Percentiles rank a stretch among this genome's conserved stretches.
phyloP scores from a whole-genome alignment of 2,113 vertebrate genomes.

The Globicephala melas region DNA sequence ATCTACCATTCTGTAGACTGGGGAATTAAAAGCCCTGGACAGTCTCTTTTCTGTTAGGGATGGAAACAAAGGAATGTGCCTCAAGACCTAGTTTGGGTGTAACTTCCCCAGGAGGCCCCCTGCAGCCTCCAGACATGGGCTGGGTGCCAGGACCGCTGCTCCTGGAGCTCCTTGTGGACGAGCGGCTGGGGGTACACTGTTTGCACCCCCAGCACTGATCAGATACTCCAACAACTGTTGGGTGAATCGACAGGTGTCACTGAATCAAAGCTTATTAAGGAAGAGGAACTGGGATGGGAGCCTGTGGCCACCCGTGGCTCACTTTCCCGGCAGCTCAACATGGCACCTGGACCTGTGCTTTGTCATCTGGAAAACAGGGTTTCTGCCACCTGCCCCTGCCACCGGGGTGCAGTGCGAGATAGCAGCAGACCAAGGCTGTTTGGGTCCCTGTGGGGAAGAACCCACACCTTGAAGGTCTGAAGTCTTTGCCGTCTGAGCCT shows the following conservation, averaged over 20 bases:
- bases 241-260: background rate
- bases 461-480: accelerated
- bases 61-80: accelerated
- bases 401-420: accelerated
- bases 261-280: background rate
- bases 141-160: accelerated
- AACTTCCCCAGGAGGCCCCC: no score
- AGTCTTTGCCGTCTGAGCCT: accelerated
- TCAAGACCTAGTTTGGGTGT: background rate
- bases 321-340: background rate
- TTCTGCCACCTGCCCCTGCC: background rate
- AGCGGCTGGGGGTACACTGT: accelerated
- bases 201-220: accelerated
- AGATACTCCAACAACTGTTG: background rate
- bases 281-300: background rate
- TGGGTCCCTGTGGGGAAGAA: background rate
- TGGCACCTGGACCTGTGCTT: accelerated
- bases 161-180: accelerated
- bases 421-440: accelerated
- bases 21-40: background rate
- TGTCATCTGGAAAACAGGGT: background rate
- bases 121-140: background rate
- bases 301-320: background rate
- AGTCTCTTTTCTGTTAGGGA: background rate
- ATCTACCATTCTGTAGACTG: accelerated